Evolutionary conservation across 2,797 vertebrate species (phyloP).

Genomic region (Rhynchotus rufescens): DNA sequence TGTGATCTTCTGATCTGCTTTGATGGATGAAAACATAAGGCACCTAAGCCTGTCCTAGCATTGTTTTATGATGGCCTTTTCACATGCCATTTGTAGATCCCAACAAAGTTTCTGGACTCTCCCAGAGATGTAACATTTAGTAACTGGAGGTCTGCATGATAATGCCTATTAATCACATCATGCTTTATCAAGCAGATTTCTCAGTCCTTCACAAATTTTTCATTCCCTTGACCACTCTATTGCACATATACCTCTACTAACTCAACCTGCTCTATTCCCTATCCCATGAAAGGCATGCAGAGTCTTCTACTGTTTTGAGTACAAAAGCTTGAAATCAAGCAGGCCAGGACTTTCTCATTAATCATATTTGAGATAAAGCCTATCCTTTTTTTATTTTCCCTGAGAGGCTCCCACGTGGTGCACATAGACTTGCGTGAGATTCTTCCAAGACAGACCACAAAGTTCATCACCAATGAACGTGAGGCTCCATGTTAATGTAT

Average conservation of each 20-base stretch:
- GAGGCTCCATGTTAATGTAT: neutral
- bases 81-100: neutral
- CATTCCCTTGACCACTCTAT: fast-evolving
- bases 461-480: neutral
- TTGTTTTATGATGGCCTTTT: neutral
- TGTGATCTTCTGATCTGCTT: neutral
- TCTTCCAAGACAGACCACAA: neutral
- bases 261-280: neutral
- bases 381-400: neutral
- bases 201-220: neutral
- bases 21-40: neutral
- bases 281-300: neutral
- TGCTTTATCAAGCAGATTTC: neutral
- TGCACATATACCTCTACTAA: neutral
- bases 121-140: neutral
- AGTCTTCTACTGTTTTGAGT: neutral
- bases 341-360: neutral
- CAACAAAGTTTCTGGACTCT: neutral
- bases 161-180: neutral
- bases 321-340: neutral
- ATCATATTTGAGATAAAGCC: neutral
- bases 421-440: neutral
- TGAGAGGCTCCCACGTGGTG: neutral
- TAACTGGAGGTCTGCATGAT: neutral
- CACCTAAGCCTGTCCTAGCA: neutral